Percentiles rank a stretch among this genome's conserved stretches.
Conservation (phyloP, 64 coral and sea anemone genomes). For the Porites lutea region DNA sequence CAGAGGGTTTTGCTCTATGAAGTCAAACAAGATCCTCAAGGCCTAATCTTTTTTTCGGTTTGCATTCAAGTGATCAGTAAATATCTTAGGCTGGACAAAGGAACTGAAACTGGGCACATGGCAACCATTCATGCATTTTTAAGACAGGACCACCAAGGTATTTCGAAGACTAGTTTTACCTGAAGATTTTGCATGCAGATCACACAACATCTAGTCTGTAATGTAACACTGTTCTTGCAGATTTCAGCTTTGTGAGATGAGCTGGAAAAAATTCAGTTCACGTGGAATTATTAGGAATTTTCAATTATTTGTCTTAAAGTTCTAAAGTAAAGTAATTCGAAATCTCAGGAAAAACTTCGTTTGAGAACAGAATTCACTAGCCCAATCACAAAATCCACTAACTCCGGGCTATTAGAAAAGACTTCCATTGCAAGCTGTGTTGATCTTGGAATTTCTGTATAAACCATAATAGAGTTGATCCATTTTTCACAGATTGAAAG, state of each 20-base stretch:
- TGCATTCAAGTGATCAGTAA: conserved; percentile 58
- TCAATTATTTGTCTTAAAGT: conserved; percentile 1
- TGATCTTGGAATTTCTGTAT: conserved; percentile 10
- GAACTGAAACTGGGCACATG: conserved; percentile 57
- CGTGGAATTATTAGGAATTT: background rate
- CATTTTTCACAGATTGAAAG: conserved; percentile 78
- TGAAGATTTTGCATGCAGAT: conserved; percentile 2
- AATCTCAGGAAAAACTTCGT: background rate
- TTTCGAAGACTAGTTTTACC: background rate
- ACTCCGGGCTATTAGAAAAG: background rate
- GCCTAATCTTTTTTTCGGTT: conserved; percentile 43
- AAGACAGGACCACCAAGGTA: conserved; percentile 30
- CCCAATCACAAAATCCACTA: too few relatives aligned
- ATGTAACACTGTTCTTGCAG: conserved; percentile 8
- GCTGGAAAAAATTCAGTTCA: background rate
- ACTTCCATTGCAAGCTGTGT: background rate
- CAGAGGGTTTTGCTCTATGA: conserved; percentile 7
- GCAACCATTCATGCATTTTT: conserved; percentile 64
- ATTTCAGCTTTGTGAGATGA: conserved; percentile 3
- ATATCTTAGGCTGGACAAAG: conserved; percentile 54
- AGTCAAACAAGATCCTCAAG: conserved; percentile 1
- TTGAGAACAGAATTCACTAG: background rate
- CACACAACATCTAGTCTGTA: conserved; percentile 4
- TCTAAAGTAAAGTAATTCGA: background rate
- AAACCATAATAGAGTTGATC: too few relatives aligned